Evolutionary conservation across 2,888 invertebrate species (phyloP).

Genomic region (Dynastes grantii): DNA sequence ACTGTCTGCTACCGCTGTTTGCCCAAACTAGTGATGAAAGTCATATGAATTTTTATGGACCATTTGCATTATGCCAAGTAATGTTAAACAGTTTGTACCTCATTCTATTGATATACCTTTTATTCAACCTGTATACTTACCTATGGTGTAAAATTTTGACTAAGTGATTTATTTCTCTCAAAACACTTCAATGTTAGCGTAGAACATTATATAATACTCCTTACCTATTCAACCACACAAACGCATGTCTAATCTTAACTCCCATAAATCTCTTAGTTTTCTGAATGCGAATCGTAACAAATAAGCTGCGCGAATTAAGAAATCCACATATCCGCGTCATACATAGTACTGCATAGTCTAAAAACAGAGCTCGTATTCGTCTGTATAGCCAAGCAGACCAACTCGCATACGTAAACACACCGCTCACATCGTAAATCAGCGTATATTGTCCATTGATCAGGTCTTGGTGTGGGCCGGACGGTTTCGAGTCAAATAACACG

Average conservation of each 20-base stretch:
- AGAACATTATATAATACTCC: neutral
- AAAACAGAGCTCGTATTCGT: neutral
- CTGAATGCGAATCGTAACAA: neutral
- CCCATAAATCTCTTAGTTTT: neutral
- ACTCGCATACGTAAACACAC: neutral
- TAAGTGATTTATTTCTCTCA: too few relatives aligned
- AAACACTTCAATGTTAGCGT: too few relatives aligned
- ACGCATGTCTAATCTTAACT: neutral
- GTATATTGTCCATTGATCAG: conserved; percentile 54
- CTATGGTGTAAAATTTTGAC: too few relatives aligned
- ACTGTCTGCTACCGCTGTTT: too few relatives aligned
- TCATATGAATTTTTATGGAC: too few relatives aligned
- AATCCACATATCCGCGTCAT: neutral
- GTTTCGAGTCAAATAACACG: conserved; percentile 46
- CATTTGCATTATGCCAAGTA: too few relatives aligned
- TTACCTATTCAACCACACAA: neutral
- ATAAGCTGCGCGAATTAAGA: conserved; percentile 1
- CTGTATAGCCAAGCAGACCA: neutral
- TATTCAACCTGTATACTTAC: too few relatives aligned
- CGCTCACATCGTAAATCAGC: conserved; percentile 62
- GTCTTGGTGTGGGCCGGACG: conserved; percentile 50
- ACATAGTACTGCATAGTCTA: neutral
- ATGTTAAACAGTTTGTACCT: too few relatives aligned
- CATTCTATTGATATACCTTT: too few relatives aligned
- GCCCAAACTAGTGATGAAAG: too few relatives aligned